These are phyloP conservation scores for Pasiphila rectangulata DNA, from an alignment of 2,888 invertebrate species.

Conservation along the genomic window DNA sequence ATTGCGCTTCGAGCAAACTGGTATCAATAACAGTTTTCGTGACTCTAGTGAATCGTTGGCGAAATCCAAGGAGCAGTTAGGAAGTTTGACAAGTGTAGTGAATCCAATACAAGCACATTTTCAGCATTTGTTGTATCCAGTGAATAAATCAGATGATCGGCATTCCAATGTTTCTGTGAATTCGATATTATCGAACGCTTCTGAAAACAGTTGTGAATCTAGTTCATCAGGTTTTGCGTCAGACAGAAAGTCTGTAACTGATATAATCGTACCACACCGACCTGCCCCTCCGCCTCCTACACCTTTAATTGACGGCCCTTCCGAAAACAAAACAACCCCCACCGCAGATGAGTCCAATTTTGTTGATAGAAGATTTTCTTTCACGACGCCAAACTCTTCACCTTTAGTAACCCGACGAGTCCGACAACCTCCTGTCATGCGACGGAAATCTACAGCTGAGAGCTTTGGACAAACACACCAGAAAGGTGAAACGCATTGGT, in stretches of 20 bases:
- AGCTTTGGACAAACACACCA: conserved; percentile 50
- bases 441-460: conserved; percentile 63
- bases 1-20: conserved; percentile 66
- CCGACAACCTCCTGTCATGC: conserved; percentile 70
- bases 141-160: conserved; percentile 63
- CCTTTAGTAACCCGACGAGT: conserved; percentile 61
- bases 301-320: conserved; percentile 58
- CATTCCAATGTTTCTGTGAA: conserved; percentile 76
- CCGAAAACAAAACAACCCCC: conserved; percentile 55
- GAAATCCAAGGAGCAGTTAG: conserved; percentile 57
- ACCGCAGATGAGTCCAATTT: conserved; percentile 42
- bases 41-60: conserved; percentile 65
- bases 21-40: conserved; percentile 48
- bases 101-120: conserved; percentile 67
- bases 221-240: conserved; percentile 75
- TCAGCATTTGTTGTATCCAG: conserved; percentile 63
- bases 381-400: conserved; percentile 62
- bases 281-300: conserved; percentile 75
- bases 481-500: conserved; percentile 68
- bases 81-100: conserved; percentile 67
- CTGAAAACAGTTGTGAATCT: conserved; percentile 72
- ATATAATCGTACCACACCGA: conserved; percentile 58
- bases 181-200: conserved; percentile 72
- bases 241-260: conserved; percentile 62
- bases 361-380: conserved; percentile 59